phyloP scores from a whole-genome alignment of 1,140 invertebrate species.

The Caenorhabditis briggsae region DNA sequence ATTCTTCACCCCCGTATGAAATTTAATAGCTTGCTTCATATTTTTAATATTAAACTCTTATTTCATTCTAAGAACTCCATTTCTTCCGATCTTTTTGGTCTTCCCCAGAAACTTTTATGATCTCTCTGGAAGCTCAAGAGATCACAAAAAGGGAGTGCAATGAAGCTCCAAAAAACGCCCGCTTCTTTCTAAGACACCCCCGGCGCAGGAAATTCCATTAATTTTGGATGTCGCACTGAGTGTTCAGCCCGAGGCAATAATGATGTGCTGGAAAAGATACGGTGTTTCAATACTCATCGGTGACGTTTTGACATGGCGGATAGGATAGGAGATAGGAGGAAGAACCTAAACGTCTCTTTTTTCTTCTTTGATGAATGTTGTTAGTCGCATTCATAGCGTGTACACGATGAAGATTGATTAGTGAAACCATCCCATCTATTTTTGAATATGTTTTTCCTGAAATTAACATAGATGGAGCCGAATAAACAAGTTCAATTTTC shows the following conservation, averaged over 20 bases:
- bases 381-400: neutral
- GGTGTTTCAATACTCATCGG: neutral
- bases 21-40: no score
- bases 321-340: slow-evolving; percentile 7
- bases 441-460: no score
- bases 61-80: neutral
- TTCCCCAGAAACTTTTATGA: neutral
- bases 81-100: neutral
- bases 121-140: neutral
- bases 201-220: neutral
- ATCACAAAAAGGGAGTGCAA: neutral
- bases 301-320: slow-evolving; percentile 25
- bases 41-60: neutral
- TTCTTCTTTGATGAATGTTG: neutral
- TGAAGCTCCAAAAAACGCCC: slow-evolving; percentile 11
- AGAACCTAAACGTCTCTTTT: neutral
- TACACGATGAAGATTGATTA: slow-evolving; percentile 28
- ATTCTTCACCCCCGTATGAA: no score
- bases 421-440: neutral
- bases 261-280: neutral
- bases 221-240: slow-evolving; percentile 13
- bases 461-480: no score
- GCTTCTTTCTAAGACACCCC: neutral
- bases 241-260: slow-evolving; percentile 29
- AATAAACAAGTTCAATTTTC: no score